Base-by-base conservation (phyloP, 1,140 invertebrate genomes). In the Whitmania pigra region DNA sequence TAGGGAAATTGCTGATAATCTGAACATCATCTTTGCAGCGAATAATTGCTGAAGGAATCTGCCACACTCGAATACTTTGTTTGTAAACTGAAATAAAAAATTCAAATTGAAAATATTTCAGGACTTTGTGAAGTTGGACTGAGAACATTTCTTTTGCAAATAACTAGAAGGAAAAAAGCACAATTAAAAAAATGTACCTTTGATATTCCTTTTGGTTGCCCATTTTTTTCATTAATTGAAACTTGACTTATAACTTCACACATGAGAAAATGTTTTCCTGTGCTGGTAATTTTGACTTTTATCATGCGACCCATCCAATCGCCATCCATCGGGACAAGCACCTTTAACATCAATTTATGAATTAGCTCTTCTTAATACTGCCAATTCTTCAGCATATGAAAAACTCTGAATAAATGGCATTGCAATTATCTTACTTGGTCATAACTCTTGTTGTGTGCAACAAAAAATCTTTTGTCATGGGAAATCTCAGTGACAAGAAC, bases 361-460 rank as follows among this genome's bases (percentile, higher is more conserved):
- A 49, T 20, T 40, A 18, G 9, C 2, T 27, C 22, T 11, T 22
- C 15, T 31, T 40, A 13, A 69, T 69, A 29, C 18, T 69, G 11
- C 25, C 11, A 66, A 22, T 49, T 22, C n/a, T 36, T 25, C 15
- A 25, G 36, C 55, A 53, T 18, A 73, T 4, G 43, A 49, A 49
- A 49, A 15, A 17, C 43, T 49, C 43, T 49, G 9, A 15, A 49
- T 15, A 11, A 49, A 49, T 49, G 9, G 2, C 43, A 49, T 36
- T 36, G 31, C 2, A 49, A 49, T 17, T 49, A 36, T 36, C 53
- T 75, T 75, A 88, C 88, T 85, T 99, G 96, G 81, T 97, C 93
- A 80, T 99, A 99, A 78, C 84, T 90, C 80, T 96, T 92, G 82
- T 97, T 98, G 82, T 99, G 95, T 0, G 87, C 93, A 4, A 98